A percentile compares a stretch with the other conserved stretches of the same genome.
Evolutionary conservation across 1,140 invertebrate genomes (phyloP).

Genomic region (Drosophila nikananu): DNA sequence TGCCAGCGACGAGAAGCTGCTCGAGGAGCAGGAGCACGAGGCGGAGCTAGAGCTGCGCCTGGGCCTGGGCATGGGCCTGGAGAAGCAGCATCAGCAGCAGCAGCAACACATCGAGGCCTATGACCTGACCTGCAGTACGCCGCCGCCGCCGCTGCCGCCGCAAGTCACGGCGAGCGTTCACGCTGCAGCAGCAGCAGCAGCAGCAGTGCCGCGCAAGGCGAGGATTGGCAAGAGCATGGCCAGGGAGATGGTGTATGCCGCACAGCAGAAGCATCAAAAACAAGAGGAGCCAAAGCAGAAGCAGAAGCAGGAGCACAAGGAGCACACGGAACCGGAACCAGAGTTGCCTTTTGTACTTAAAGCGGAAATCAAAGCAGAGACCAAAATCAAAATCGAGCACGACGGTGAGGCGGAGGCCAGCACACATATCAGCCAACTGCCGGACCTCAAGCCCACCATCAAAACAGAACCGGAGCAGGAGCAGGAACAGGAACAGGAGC

Average conservation of each 20-base stretch:
- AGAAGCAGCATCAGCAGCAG: slow-evolving; percentile 4
- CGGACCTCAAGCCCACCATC: slow-evolving; percentile 82
- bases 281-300: slow-evolving; percentile 2
- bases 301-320: slow-evolving; percentile 15
- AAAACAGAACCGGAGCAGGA: slow-evolving; percentile 57
- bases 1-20: slow-evolving; percentile 72
- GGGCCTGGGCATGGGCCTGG: slow-evolving; percentile 13
- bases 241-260: slow-evolving; percentile 85
- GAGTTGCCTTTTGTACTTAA: slow-evolving; percentile 80
- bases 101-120: slow-evolving; percentile 64
- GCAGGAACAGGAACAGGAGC: not conserved
- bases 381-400: slow-evolving; percentile 84
- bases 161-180: not conserved
- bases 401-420: slow-evolving; percentile 58
- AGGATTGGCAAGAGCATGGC: slow-evolving; percentile 90
- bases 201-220: slow-evolving; percentile 85
- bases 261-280: slow-evolving; percentile 53
- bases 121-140: slow-evolving; percentile 65
- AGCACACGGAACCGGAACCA: slow-evolving; percentile 39
- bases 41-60: slow-evolving; percentile 35
- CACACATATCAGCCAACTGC: slow-evolving; percentile 77
- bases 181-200: slow-evolving; percentile 1
- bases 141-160: slow-evolving; percentile 33
- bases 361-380: slow-evolving; percentile 84
- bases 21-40: slow-evolving; percentile 58